Conservation (phyloP, 2,888 invertebrate genomes). For the Embidobia sp. region DNA sequence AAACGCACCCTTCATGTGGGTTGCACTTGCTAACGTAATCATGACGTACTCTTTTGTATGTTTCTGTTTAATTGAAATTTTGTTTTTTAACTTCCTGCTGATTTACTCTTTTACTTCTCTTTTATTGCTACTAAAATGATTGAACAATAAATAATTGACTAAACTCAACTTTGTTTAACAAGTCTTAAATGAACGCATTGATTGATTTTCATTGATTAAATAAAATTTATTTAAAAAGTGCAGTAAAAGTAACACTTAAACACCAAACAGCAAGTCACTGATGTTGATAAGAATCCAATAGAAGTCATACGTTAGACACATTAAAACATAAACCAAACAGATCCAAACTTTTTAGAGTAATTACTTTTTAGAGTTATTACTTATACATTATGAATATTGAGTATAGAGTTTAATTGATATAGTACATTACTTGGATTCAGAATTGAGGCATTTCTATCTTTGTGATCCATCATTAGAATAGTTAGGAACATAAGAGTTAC, state of each 20-base stretch:
- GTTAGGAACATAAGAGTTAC: slow-evolving; percentile 58
- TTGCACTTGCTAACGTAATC: no score
- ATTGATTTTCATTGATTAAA: no score
- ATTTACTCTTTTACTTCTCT: no score
- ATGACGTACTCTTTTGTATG: no score
- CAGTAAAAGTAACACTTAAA: slow-evolving; percentile 14
- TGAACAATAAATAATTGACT: no score
- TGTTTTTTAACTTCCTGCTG: no score
- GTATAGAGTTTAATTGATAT: slow-evolving; percentile 47
- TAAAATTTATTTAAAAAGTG: no score
- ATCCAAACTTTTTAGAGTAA: slow-evolving; percentile 50
- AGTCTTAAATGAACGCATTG: no score
- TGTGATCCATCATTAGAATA: slow-evolving; percentile 65
- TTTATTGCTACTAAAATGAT: no score
- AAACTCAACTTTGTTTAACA: no score
- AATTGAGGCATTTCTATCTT: slow-evolving; percentile 58
- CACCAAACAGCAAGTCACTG: slow-evolving; percentile 16
- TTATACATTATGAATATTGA: slow-evolving; percentile 37
- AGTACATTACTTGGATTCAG: slow-evolving; percentile 53
- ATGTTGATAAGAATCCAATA: slow-evolving; percentile 17
- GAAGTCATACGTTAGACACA: slow-evolving; percentile 39
- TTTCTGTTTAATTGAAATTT: no score
- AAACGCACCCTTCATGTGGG: no score
- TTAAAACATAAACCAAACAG: slow-evolving; percentile 47
- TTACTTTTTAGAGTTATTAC: slow-evolving; percentile 43